Conservation (phyloP, 2,113 vertebrate genomes). For the Prolemur simus region DNA sequence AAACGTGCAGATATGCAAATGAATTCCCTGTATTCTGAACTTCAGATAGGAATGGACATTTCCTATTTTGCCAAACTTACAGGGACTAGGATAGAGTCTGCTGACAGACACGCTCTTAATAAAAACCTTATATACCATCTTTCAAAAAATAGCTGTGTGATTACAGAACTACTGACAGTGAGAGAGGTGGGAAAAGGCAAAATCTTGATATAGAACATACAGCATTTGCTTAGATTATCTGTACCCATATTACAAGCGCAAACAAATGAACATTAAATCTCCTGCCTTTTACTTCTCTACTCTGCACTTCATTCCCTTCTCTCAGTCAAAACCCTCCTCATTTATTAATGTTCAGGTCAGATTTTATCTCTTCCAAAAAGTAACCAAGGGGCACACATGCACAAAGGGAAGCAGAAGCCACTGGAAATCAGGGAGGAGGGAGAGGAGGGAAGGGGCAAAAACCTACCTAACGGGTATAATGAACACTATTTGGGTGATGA, state of each 20-base stretch:
- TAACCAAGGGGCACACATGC: no score
- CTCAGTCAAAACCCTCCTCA: neutral
- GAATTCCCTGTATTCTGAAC: neutral
- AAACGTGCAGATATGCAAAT: neutral
- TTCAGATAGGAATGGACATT: neutral
- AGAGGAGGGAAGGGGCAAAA: no score
- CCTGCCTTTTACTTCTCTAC: neutral
- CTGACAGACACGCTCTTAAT: neutral
- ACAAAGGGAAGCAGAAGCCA: no score
- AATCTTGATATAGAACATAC: neutral
- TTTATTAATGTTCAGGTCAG: neutral
- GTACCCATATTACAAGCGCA: neutral
- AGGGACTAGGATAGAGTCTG: neutral
- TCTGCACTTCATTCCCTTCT: neutral
- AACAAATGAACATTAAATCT: neutral
- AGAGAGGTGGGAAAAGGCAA: neutral
- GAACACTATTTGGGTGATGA: no score
- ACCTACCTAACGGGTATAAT: no score
- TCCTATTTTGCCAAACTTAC: neutral
- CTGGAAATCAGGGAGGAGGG: no score
- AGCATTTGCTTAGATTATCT: neutral
- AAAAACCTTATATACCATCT: neutral
- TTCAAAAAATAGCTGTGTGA: neutral
- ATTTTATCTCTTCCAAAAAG: neutral
- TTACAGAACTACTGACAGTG: neutral